Evolutionary conservation across 2,888 invertebrate genomes (phyloP), one percentile per base, ranked within the genome.

Genomic region (Ophion slaviceki): DNA sequence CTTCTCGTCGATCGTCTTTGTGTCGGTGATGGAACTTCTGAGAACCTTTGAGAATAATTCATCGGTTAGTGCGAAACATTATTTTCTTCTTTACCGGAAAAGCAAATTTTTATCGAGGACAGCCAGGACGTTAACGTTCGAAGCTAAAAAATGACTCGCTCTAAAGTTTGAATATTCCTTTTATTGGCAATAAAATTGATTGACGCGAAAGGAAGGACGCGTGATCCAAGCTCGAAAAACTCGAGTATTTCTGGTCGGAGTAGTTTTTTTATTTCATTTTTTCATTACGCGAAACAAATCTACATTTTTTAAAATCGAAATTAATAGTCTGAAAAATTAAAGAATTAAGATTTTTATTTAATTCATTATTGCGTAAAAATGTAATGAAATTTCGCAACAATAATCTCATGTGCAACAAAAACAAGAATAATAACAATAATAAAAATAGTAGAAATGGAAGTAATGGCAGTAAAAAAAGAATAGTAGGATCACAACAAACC

Each of bases 1-100:
- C 93, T 97, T 97, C 24, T 95, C 94, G 82, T 95, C 94, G 2
- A 96, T 92, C 11, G 84, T 90, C 82, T 92, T 93, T 17, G 78
- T 47, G n/a, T 87, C 85, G n/a, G 77, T 88, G 80, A 92, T 91
- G 6, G 91, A 90, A 20, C 88, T 85, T 72, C 88, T 90, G 14
- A 93, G 88, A 77, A 93, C 91, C 93, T 93, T n/a, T 28, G 32
- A 76, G 47, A 47, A 79, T 71, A 72, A 68, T 57, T 53, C n/a
- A 59, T 64, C 10, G 10, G 59, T 53, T 53, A 64, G 0, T 7
- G 40, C 40, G 14, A 74, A 4, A 59, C 32, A 70, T 71, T 24
- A 20, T 70, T 70, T 17, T 14, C 10, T 47, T 36, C 14, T 7
- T 36, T n/a, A 66, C 32, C 32, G n/a, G 36, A 61, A 61, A 24